Base-by-base conservation (phyloP, 1,140 invertebrate species). In the Drosophila nannoptera region DNA sequence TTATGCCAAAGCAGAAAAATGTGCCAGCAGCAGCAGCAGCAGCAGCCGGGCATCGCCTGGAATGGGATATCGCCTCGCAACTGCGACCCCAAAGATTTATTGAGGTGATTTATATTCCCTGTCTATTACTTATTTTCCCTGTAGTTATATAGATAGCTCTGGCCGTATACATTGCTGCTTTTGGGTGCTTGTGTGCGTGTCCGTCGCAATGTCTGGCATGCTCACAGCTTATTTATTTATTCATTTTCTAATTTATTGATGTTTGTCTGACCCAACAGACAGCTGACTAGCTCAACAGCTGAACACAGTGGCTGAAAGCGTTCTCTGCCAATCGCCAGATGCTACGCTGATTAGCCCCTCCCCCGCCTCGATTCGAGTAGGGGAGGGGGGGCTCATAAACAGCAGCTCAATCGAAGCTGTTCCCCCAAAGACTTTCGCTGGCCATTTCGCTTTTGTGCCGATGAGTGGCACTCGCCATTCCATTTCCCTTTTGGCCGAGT, bases 161-260 rank as follows among this genome's bases (percentile, higher is more conserved):
- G n/a, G 33, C 6, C 8, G 4, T 36, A 43, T 16, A 43, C 14
- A 14, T 45, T 45, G 14, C 45, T 45, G 14, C 45, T 33, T 40
- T 35, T 60, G 33, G 32, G 38, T 12, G 12, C 29, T 33, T 45
- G 46, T 53, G 14, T 14, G 14, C 35, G 16, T 31, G 49, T 53
- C 14, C 38, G 60, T 22, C 22, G 22, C 22, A 22, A 22, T 22
- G 22, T 62, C 31, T 31, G 38, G 42, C 49, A 63, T 46, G 73
- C 82, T 77, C 56, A 70, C 60, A 86, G 81, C 81, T 86, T 86
- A 86, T 86, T 86, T 86, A 86, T 86, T 86, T 86, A 86, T 86
- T 81, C 81, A 86, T 87, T 86, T 86, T 86, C 81, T 86, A 86
- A 86, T 86, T 86, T 86, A 86, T 86, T 86, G 81, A 86, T 86